phyloP scores from a whole-genome alignment of 2,113 vertebrate genomes.

The Hydropotes inermis region DNA sequence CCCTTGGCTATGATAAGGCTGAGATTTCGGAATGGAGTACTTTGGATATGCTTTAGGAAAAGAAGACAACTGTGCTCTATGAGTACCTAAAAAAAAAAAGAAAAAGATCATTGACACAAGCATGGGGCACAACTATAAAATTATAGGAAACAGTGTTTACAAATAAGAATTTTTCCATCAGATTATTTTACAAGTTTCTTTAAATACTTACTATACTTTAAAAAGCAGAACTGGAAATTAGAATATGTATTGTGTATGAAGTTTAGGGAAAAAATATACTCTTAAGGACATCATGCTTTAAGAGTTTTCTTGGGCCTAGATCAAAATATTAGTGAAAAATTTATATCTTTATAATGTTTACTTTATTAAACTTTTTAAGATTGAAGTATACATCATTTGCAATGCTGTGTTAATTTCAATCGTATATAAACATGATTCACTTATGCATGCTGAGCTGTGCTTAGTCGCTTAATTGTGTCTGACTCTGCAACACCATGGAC shows the following conservation, averaged over 20 bases:
- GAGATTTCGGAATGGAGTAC: background rate
- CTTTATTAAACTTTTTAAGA: background rate
- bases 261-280: background rate
- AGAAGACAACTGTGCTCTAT: background rate
- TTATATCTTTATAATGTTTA: background rate
- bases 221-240: background rate
- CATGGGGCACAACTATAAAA: background rate
- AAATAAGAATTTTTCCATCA: background rate
- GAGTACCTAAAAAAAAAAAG: background rate
- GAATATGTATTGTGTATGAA: background rate
- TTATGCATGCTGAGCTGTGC: background rate
- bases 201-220: background rate
- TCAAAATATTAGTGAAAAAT: background rate
- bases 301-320: background rate
- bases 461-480: rapidly evolving
- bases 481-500: background rate
- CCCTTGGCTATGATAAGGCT: background rate
- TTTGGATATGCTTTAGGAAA: background rate
- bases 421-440: background rate
- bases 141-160: background rate
- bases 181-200: background rate
- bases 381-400: background rate
- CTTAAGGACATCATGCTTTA: background rate
- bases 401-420: background rate
- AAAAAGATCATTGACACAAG: background rate